Percentiles rank a stretch among this genome's conserved stretches.
Evolutionary conservation across 2,888 invertebrate species (phyloP).

Genomic region (Leptothorax acervorum): DNA sequence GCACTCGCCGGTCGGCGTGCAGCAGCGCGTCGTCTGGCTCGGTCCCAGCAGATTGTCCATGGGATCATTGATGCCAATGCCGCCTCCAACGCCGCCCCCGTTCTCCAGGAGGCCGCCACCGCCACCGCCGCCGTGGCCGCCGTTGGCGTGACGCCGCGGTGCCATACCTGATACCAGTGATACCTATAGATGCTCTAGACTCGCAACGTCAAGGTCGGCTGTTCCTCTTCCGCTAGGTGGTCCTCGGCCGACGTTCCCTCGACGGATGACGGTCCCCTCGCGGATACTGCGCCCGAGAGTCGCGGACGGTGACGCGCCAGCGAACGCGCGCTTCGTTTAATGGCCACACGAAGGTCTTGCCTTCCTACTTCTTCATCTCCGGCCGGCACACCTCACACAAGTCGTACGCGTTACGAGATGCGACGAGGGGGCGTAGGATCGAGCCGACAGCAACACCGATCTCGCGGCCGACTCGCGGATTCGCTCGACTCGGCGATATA

Average conservation of each 20-base stretch:
- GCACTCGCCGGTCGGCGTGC: constrained; percentile 94
- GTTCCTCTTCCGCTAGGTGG: background rate
- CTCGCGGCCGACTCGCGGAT: too few species aligned
- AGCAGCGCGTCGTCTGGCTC: constrained; percentile 89
- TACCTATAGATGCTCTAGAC: background rate
- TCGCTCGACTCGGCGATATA: constrained; percentile 10
- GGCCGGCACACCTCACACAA: constrained; percentile 7
- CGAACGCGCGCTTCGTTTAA: background rate
- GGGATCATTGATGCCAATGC: constrained; percentile 69
- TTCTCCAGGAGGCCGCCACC: constrained; percentile 74
- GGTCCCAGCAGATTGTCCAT: constrained; percentile 78
- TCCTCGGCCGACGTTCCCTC: background rate
- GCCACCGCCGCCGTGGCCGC: constrained; percentile 70
- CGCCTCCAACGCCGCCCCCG: constrained; percentile 67
- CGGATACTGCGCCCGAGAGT: background rate
- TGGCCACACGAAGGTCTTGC: background rate
- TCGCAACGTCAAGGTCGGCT: background rate
- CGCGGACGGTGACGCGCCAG: background rate
- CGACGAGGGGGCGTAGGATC: constrained; percentile 1
- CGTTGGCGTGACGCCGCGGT: constrained; percentile 82
- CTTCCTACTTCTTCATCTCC: constrained; percentile 62
- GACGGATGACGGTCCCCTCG: background rate
- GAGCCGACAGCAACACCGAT: too few species aligned
- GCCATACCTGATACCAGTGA: constrained; percentile 75
- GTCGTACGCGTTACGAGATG: background rate